Evolutionary conservation across 2,113 vertebrate species (phyloP), one percentile per base, ranked within the genome.

Genomic region (Lampris incognitus): DNA sequence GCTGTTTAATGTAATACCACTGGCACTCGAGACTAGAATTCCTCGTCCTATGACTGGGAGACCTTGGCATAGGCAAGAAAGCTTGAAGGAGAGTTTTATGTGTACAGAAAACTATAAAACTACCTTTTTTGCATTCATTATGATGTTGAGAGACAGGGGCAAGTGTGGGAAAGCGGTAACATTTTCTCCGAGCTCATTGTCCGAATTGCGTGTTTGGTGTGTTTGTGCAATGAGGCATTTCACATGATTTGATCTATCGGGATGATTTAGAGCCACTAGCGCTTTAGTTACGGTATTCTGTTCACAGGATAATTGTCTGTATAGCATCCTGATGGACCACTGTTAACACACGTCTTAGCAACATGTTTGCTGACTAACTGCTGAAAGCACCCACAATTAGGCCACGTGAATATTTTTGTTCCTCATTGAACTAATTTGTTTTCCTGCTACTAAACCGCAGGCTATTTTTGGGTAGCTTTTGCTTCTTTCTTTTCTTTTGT

Each of bases 121-220:
- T 75, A 70, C 72, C 4, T 75, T 65, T 72, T 75, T 64, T 57
- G 42, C 11, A 46, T 82, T 76, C 48, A 73, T 51, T 41, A 56
- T 58, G n/a, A 72, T 74, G 46, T 70, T 59, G 61, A 74, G 48
- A 73, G 67, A 61, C 44, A 5, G 5, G 11, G 46, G 46, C 62
- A 11, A 37, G 66, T 82, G 82, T 89, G 88, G 90, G 90, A 90
- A 90, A 89, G 84, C 4, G 36, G 70, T 86, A 89, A 86, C 85
- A 87, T 90, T 90, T 88, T 81, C 74, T 72, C 59, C 49, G 49
- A 6, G 1, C 9, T 7, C 38, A 54, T 69, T 46, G 37, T 68
- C 63, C 44, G 64, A 46, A 59, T 38, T 68, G 54, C 59, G 39
- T 41, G n/a, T 5, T 36, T 61, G 6, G 62, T 13, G 56, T 69